Percentiles rank a stretch among this genome's conserved stretches.
phyloP scores from a whole-genome alignment of 2,797 vertebrate species.

The Micromesistius poutassou region DNA sequence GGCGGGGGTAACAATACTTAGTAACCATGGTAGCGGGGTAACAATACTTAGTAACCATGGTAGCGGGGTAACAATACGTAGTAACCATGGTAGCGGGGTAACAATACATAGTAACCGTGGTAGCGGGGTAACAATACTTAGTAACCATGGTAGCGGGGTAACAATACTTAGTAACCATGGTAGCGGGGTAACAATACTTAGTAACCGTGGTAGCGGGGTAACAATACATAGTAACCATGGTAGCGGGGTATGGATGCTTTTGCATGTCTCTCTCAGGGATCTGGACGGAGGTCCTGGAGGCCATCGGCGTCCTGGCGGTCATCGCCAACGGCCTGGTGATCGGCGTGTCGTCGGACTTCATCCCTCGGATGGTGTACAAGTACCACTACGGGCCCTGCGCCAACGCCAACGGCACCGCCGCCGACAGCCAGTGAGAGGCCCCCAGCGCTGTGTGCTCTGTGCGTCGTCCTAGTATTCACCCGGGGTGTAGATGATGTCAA shows the following conservation, averaged over 20 bases:
- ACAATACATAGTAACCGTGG: no score
- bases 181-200: no score
- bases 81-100: no score
- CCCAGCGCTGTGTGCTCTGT: not conserved
- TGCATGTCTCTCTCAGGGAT: constrained; percentile 71
- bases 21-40: no score
- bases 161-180: no score
- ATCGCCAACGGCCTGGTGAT: constrained; percentile 92
- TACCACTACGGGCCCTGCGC: constrained; percentile 85
- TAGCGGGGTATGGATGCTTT: not conserved
- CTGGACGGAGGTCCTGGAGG: constrained; percentile 88
- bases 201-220: no score
- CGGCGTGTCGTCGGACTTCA: constrained; percentile 90
- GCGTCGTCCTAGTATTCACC: not conserved
- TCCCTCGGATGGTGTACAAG: constrained; percentile 86
- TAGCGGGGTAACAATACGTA: no score
- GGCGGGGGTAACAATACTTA: no score
- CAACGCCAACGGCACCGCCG: constrained; percentile 23
- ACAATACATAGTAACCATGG: no score
- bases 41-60: no score
- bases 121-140: no score
- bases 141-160: no score
- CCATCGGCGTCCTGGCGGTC: constrained; percentile 87
- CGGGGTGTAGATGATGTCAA: not conserved
- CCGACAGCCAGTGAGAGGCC: constrained; percentile 73